Evolutionary conservation across 2,888 invertebrate species (phyloP), one percentile per base, ranked within the genome.

Genomic region (Apamea anceps): DNA sequence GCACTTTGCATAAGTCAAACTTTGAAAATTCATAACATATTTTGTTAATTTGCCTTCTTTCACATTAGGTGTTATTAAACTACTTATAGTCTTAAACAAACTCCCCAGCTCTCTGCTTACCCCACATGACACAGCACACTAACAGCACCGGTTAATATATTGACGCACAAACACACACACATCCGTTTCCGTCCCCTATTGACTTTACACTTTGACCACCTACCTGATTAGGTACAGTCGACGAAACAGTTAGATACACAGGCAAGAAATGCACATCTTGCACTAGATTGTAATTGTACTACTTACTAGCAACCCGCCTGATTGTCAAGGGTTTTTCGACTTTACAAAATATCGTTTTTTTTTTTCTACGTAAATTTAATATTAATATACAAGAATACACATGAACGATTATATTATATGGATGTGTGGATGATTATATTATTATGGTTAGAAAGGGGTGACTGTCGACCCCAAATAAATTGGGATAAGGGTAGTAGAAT

Each of bases 161-260:
- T 90, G 88, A 90, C 86, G 28, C 60, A 88, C 85, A 85, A 88
- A 89, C 82, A 85, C 45, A 82, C 79, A 79, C 62, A 82, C 90
- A 87, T 90, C 89, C 89, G 88, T 66, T 89, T 89, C 89, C 89
- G 75, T 84, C 73, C 48, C 3, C 12, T 88, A 74, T 89, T 86
- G 83, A 89, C 82, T 77, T 62, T 77, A 81, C 84, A 81, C 73
- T 82, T 79, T 87, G 90, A 73, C 88, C 88, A 89, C 89, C 89
- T 90, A 89, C 88, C 82, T 84, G 76, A 76, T 77, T 66, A 63
- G 42, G 82, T 82, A 82, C 73, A 28, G 18, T 28, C 45, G 25
- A 45, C 54, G 10, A 48, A 70, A 60, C 1, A 5, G n/a, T 6
- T 70, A 18, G 7, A 4, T 79, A 7, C n/a, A 15, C 45, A 42